These are phyloP conservation scores for Tortrix viridana DNA, from an alignment of 2,888 invertebrate genomes.

Conservation along the genomic window DNA sequence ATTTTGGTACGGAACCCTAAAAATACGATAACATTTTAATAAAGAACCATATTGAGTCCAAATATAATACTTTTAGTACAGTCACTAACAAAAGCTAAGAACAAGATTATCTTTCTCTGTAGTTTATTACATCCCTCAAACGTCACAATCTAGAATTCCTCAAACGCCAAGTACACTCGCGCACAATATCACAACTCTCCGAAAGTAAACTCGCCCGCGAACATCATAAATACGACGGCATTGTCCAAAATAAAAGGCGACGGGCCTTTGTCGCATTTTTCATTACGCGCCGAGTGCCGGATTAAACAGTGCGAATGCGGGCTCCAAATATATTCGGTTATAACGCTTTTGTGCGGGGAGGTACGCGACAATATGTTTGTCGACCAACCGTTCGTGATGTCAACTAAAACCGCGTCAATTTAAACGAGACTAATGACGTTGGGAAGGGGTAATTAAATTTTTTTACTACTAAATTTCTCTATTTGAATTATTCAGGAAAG, in stretches of 20 bases:
- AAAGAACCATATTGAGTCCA: no score
- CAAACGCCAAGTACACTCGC: constrained; percentile 9
- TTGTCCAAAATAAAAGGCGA: constrained; percentile 16
- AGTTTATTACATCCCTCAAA: background rate
- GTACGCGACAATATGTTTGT: constrained; percentile 6
- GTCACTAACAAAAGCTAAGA: no score
- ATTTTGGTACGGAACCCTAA: no score
- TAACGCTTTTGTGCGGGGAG: constrained; percentile 12
- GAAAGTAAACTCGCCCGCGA: constrained; percentile 12
- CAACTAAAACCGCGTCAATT: background rate
- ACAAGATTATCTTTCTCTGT: no score
- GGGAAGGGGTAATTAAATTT: background rate
- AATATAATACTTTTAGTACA: no score
- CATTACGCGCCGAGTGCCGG: constrained; percentile 25
- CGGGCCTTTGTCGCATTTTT: constrained; percentile 30
- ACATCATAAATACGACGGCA: constrained; percentile 21
- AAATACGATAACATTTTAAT: no score
- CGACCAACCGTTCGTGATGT: background rate
- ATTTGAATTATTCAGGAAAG: no score
- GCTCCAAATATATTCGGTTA: constrained; percentile 24
- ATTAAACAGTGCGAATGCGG: constrained; percentile 24
- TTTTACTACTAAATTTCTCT: background rate
- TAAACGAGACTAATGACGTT: background rate
- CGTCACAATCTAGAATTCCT: background rate
- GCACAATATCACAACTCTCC: constrained; percentile 12